phyloP scores from a whole-genome alignment of 2,113 vertebrate genomes.

The Hippolais icterina region DNA sequence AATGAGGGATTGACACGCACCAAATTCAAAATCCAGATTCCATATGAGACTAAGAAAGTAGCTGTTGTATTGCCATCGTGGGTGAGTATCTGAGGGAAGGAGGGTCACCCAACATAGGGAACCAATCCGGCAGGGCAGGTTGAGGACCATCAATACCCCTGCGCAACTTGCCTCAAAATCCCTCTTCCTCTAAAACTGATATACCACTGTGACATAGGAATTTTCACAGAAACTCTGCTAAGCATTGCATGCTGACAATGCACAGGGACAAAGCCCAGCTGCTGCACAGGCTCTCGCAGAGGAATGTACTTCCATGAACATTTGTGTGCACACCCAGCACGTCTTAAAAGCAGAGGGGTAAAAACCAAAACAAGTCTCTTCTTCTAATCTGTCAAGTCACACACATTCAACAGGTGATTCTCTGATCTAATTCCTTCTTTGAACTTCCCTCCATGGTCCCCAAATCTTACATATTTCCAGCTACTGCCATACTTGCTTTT shows the following conservation, averaged over 20 bases:
- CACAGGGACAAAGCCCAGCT: conserved; percentile 1
- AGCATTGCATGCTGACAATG: neutral
- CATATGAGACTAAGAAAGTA: neutral
- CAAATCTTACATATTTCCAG: neutral
- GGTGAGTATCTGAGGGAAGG: neutral
- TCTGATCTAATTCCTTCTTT: neutral
- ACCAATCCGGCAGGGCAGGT: neutral
- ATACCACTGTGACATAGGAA: neutral
- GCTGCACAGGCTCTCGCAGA: neutral
- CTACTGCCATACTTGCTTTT: neutral
- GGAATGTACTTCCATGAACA: neutral
- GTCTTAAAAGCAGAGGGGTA: neutral
- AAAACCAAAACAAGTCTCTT: neutral
- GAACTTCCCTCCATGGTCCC: neutral
- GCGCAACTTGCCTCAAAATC: neutral
- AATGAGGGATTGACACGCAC: rapidly evolving
- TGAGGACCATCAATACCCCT: neutral
- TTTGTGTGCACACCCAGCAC: rapidly evolving
- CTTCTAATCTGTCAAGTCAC: neutral
- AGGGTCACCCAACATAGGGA: rapidly evolving
- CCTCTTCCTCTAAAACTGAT: neutral
- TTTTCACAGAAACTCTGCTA: neutral
- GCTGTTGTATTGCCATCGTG: rapidly evolving
- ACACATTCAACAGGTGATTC: neutral
- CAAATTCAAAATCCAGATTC: neutral